Evolutionary conservation across 2,113 vertebrate species (phyloP).

Genomic region (Felis chaus): DNA sequence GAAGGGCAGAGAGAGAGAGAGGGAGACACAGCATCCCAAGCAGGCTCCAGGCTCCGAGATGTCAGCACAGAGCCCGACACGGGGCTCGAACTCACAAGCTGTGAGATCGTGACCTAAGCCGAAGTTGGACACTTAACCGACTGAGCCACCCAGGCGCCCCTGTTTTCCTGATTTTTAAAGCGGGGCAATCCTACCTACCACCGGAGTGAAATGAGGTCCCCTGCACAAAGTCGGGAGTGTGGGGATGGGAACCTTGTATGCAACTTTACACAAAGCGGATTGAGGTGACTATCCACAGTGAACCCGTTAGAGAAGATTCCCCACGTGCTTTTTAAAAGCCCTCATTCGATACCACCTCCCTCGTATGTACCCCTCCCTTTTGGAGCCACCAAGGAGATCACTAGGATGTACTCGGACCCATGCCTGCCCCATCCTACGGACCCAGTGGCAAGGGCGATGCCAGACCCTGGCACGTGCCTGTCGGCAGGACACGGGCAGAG

Average conservation of each 20-base stretch:
- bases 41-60: too few species aligned
- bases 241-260: not conserved
- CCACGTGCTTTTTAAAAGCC: not conserved
- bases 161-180: not conserved
- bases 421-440: not conserved
- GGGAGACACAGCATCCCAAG: too few species aligned
- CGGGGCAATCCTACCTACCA: not conserved
- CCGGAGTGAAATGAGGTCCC: not conserved
- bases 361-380: not conserved
- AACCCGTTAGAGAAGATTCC: not conserved
- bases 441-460: not conserved
- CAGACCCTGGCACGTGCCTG: slow-evolving; percentile 24
- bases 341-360: not conserved
- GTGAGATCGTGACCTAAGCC: too few species aligned
- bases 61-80: too few species aligned
- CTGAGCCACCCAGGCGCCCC: too few species aligned
- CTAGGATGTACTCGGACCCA: not conserved
- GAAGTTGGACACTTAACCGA: too few species aligned
- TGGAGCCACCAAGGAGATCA: not conserved
- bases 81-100: too few species aligned
- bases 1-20: too few species aligned
- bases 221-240: accelerated
- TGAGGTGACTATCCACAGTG: not conserved
- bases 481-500: not conserved
- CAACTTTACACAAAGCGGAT: not conserved